A percentile compares a stretch with the other conserved stretches of the same genome.
Evolutionary conservation across 2,888 invertebrate genomes (phyloP).

Genomic region (Calliopum simillimum): DNA sequence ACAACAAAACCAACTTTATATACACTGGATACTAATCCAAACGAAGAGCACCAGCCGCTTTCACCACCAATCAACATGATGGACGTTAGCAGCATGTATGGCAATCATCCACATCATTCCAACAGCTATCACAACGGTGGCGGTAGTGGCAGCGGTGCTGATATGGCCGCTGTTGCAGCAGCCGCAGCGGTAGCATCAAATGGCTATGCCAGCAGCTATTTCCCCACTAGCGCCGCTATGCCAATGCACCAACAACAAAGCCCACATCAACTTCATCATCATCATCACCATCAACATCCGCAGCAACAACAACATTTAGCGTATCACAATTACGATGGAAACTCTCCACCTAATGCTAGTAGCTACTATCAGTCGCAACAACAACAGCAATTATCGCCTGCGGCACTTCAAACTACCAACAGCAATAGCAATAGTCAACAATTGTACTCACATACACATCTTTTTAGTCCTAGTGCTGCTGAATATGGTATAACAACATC

Average conservation of each 20-base stretch:
- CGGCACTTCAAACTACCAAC: constrained; percentile 37
- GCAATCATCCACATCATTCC: constrained; percentile 63
- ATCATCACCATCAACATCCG: constrained; percentile 46
- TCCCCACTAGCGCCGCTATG: constrained; percentile 46
- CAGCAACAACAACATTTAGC: constrained; percentile 52
- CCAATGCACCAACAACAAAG: constrained; percentile 48
- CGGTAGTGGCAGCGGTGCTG: constrained; percentile 48
- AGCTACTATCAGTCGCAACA: constrained; percentile 47
- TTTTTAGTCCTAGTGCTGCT: constrained; percentile 67
- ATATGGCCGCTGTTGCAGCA: constrained; percentile 45
- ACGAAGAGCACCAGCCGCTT: no score
- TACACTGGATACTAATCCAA: no score
- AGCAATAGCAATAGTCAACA: constrained; percentile 49
- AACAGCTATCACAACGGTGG: constrained; percentile 59
- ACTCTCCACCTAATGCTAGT: constrained; percentile 50
- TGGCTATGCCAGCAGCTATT: constrained; percentile 60
- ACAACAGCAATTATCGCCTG: constrained; percentile 40
- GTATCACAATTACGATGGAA: constrained; percentile 57
- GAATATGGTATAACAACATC: constrained; percentile 66
- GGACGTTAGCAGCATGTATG: constrained; percentile 69
- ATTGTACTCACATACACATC: constrained; percentile 63
- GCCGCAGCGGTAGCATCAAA: constrained; percentile 51
- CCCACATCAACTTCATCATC: constrained; percentile 46
- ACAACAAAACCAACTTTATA: no score
- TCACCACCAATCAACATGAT: constrained; percentile 63